Percentiles rank a stretch among this genome's conserved stretches.
These are phyloP conservation scores for Bibio marci DNA, from an alignment of 2,888 invertebrate genomes.

Conservation along the genomic window DNA sequence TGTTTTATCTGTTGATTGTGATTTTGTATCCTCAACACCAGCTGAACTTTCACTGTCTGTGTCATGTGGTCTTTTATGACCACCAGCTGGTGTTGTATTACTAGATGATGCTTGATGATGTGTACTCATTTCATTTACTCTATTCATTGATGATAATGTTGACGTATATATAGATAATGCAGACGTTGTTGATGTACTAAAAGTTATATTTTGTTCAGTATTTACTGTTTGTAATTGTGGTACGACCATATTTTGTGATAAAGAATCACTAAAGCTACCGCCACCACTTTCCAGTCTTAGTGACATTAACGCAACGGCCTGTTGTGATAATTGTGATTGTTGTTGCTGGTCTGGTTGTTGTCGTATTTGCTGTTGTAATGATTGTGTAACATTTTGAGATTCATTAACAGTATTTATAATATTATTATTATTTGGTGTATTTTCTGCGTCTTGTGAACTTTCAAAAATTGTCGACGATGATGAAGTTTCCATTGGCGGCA, in stretches of 20 bases:
- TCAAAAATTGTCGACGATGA: conserved; percentile 22
- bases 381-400: too few species aligned
- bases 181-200: conserved; percentile 28
- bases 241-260: conserved; percentile 20
- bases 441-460: conserved; percentile 31
- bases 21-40: conserved; percentile 26
- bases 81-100: conserved; percentile 42
- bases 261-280: too few species aligned
- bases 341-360: conserved; percentile 7
- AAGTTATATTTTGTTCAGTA: conserved; percentile 8
- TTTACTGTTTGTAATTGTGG: conserved; percentile 15
- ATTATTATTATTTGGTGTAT: too few species aligned
- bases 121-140: conserved; percentile 27
- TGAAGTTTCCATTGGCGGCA: conserved; percentile 37
- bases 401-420: too few species aligned
- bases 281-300: conserved; percentile 50
- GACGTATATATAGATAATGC: conserved; percentile 12
- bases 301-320: conserved; percentile 53
- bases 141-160: conserved; percentile 18
- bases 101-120: conserved; percentile 34
- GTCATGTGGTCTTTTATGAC: conserved; percentile 41
- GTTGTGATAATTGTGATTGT: conserved; percentile 23
- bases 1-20: conserved; percentile 18
- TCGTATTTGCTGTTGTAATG: conserved; percentile 13
- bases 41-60: conserved; percentile 35